These are phyloP conservation scores for Deroptyus accipitrinus DNA, from an alignment of 2,113 vertebrate genomes.

Conservation along the genomic window DNA sequence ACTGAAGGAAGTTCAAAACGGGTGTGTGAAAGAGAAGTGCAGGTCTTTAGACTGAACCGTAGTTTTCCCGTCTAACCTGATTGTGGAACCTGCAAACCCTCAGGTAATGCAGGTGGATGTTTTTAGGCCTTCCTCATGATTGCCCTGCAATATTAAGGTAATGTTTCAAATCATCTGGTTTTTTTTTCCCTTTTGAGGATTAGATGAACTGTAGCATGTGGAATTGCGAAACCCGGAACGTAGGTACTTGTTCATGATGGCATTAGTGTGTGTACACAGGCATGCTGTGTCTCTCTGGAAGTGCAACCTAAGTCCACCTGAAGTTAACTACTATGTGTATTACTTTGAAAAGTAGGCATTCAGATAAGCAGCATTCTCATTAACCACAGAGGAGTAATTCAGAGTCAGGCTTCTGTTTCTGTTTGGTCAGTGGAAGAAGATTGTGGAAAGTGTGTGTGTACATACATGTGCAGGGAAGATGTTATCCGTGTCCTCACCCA, in stretches of 20 bases:
- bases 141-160: not conserved
- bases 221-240: not conserved
- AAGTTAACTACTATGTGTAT: not conserved
- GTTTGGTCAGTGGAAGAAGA: not conserved
- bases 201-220: accelerated
- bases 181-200: not conserved
- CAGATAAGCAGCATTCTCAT: not conserved
- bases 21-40: not conserved
- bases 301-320: not conserved
- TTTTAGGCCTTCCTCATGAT: not conserved
- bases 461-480: accelerated
- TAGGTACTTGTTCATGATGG: not conserved
- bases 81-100: not conserved
- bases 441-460: not conserved
- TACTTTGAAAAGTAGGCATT: not conserved
- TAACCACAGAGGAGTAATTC: not conserved
- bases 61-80: not conserved
- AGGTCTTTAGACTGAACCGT: not conserved
- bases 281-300: not conserved
- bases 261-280: accelerated
- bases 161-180: not conserved
- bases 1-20: not conserved
- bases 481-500: not conserved
- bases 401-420: not conserved
- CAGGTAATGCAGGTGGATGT: not conserved